These are phyloP conservation scores for Genyomyrus donnyi DNA, from an alignment of 2,113 vertebrate genomes.

Conservation along the genomic window DNA sequence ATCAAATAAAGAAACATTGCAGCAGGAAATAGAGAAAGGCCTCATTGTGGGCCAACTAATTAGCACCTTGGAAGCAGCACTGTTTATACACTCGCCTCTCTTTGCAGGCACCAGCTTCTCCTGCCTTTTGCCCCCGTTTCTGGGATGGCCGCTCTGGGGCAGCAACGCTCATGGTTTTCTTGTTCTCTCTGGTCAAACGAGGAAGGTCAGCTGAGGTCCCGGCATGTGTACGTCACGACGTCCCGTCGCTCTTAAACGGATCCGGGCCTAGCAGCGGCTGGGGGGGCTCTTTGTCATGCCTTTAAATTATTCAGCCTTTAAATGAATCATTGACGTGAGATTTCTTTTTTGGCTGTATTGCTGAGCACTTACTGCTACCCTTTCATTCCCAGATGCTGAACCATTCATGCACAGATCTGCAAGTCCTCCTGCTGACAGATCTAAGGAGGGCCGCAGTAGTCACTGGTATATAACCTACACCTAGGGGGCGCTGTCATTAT, in stretches of 20 bases:
- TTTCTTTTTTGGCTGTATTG: slow-evolving; percentile 47
- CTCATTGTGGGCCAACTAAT: not conserved
- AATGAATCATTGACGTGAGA: slow-evolving; percentile 62
- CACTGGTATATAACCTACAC: not conserved
- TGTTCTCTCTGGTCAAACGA: not conserved
- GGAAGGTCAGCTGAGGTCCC: not conserved
- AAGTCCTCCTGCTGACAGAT: not conserved
- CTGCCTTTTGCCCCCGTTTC: not conserved
- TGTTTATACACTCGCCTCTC: not conserved
- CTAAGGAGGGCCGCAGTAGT: not conserved
- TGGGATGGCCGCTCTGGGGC: not conserved
- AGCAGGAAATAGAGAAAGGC: not conserved
- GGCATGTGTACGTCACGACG: not conserved
- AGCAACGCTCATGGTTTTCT: not conserved
- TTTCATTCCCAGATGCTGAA: not conserved
- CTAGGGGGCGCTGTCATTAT: not conserved
- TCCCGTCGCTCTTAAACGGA: slow-evolving; percentile 31
- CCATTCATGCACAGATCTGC: not conserved
- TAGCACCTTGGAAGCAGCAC: not conserved
- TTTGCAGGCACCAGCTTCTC: not conserved
- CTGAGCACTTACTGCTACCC: not conserved
- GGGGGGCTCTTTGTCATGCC: slow-evolving; percentile 49
- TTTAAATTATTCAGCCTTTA: slow-evolving; percentile 61
- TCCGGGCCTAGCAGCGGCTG: slow-evolving; percentile 48
- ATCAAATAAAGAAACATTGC: not conserved